These are phyloP conservation scores for Synanthedon vespiformis DNA, from an alignment of 2,888 invertebrate species.

Conservation along the genomic window DNA sequence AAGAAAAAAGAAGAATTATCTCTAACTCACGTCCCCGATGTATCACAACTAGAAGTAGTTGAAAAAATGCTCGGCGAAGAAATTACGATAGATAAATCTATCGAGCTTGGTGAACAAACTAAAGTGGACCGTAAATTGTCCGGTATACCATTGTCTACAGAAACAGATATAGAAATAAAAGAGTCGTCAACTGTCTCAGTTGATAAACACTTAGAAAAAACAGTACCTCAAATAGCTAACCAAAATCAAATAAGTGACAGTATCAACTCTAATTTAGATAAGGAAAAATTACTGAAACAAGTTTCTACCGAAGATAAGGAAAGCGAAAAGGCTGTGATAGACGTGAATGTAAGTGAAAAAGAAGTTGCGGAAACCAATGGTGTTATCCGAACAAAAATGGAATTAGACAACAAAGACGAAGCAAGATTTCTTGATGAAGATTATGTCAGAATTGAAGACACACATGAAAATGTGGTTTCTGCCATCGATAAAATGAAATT, in stretches of 20 bases:
- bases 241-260: background rate
- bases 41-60: background rate
- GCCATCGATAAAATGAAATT: constrained; percentile 24
- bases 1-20: constrained; percentile 34
- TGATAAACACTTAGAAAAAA: background rate
- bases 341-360: background rate
- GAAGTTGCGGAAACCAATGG: background rate
- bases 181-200: too few species aligned
- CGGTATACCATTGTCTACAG: too few species aligned
- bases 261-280: background rate
- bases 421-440: background rate
- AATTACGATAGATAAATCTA: background rate
- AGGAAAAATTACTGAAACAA: background rate
- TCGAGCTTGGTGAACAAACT: too few species aligned
- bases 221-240: background rate
- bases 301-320: background rate
- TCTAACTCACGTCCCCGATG: background rate
- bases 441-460: background rate
- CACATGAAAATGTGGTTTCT: constrained; percentile 5
- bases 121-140: too few species aligned
- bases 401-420: background rate
- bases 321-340: background rate
- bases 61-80: background rate
- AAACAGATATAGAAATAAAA: too few species aligned
- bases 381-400: background rate